Evolutionary conservation across 2,113 vertebrate genomes (phyloP), one percentile per base, ranked within the genome.

Genomic region (Actenoides lindsayi): DNA sequence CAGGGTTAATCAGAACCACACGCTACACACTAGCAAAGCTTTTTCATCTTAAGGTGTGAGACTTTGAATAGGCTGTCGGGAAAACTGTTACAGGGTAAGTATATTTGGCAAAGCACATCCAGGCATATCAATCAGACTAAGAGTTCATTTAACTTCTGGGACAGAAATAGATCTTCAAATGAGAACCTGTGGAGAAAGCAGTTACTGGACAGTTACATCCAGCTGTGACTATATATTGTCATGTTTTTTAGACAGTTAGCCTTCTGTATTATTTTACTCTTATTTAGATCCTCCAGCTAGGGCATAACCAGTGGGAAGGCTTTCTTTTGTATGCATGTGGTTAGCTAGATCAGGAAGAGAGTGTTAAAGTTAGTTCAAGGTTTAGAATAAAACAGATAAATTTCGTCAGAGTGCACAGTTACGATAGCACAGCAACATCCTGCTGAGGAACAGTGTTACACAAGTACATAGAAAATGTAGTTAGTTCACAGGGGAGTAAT

Each of bases 401-500:
- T 70, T 82, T 60, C 65, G 15, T 20, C 21, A 28, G 23, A 63
- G 16, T 9, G 9, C 44, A 83, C 8, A 67, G 23, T 21, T 71
- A 54, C 9, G 15, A 54, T 4, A 70, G 17, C 21, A 41, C 33
- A 76, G 20, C 20, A 67, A 33, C 59, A 64, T 51, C 21, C 18
- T 39, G 11, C 62, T 78, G 37, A 35, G 35, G 24, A 70, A 30
- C 80, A 44, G 3, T 3, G 7, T 41, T 28, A 59, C 37, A 16
- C 5, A 62, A 73, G 8, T n/a, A 53, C 0, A 1, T 9, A 64
- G n/a, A 21, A 80, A 59, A n/a, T 3, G 0, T 17, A 60, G 21
- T 30, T 57, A 41, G 16, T 33, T 65, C 8, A 70, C 28, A 21
- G 57, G 41, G 56, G 21, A n/a, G 23, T 37, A 89, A 65, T 16